These are phyloP conservation scores for Pammene aurita DNA, from an alignment of 2,888 invertebrate genomes.

Conservation along the genomic window DNA sequence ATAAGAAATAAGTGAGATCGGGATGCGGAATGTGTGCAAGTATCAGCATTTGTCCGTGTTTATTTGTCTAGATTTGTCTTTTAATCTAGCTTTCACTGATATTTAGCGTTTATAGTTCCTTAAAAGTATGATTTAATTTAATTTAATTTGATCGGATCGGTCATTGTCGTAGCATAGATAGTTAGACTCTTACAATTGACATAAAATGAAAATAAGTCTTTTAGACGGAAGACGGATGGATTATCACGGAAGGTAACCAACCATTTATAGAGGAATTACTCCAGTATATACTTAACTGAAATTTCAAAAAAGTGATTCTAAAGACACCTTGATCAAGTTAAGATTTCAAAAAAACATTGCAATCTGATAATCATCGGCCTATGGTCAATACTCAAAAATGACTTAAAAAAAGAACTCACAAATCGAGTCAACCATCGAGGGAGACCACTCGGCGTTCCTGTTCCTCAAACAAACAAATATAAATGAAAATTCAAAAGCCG, in stretches of 20 bases:
- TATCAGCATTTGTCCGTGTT: constrained; percentile 61
- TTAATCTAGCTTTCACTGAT: constrained; percentile 32
- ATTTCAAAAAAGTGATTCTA: too few relatives aligned
- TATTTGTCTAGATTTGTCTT: constrained; percentile 44
- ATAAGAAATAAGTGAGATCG: constrained; percentile 58
- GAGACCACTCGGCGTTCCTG: constrained; percentile 59
- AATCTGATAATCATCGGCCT: not conserved
- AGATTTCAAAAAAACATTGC: not conserved
- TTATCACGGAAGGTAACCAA: too few relatives aligned
- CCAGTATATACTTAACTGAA: too few relatives aligned
- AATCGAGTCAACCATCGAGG: constrained; percentile 46
- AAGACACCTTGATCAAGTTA: too few relatives aligned
- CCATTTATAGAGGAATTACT: too few relatives aligned
- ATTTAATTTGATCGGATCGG: not conserved
- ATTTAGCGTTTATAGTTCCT: not conserved
- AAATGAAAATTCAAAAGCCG: constrained; percentile 82
- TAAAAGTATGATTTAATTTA: not conserved
- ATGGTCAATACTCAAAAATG: constrained; percentile 17
- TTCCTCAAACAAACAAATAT: constrained; percentile 82
- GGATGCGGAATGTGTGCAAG: constrained; percentile 61
- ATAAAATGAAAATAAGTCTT: too few relatives aligned
- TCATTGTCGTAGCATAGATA: too few relatives aligned
- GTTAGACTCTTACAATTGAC: too few relatives aligned
- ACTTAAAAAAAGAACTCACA: constrained; percentile 22
- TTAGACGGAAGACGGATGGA: too few relatives aligned